phyloP scores from a whole-genome alignment of 1,140 invertebrate genomes.

The Ephestia elutella region DNA sequence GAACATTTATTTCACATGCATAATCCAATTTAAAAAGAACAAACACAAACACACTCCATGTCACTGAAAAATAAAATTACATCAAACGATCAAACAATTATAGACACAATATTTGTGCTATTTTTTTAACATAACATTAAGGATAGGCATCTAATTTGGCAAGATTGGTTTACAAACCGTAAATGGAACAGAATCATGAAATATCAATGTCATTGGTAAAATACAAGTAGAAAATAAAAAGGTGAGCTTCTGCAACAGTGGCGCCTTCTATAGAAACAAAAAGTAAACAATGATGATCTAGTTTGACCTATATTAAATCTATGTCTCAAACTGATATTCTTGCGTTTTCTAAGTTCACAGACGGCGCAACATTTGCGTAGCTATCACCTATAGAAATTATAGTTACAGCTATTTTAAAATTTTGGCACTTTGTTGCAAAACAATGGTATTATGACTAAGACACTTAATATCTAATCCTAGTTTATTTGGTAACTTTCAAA shows the following conservation, averaged over 20 bases:
- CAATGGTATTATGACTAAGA: not conserved
- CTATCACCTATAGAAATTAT: too few relatives aligned
- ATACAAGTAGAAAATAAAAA: too few relatives aligned
- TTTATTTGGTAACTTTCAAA: slow-evolving; percentile 1
- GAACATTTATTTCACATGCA: slow-evolving; percentile 70
- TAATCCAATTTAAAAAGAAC: slow-evolving; percentile 55
- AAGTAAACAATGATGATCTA: too few relatives aligned
- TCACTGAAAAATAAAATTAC: slow-evolving; percentile 45
- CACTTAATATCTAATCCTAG: not conserved
- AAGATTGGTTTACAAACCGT: not conserved
- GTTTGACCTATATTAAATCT: too few relatives aligned
- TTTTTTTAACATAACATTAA: slow-evolving; percentile 10
- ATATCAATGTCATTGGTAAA: too few relatives aligned
- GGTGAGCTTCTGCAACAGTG: too few relatives aligned
- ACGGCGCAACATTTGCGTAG: too few relatives aligned
- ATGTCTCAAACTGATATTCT: too few relatives aligned
- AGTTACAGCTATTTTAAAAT: too few relatives aligned
- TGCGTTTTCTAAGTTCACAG: too few relatives aligned
- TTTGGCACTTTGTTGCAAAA: slow-evolving; percentile 2
- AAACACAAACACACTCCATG: slow-evolving; percentile 63
- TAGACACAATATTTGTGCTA: slow-evolving; percentile 1
- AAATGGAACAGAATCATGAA: too few relatives aligned
- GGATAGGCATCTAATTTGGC: not conserved
- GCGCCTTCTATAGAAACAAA: too few relatives aligned
- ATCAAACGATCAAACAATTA: slow-evolving; percentile 31